Evolutionary conservation across 2,797 vertebrate species (phyloP), one percentile per base, ranked within the genome.

Genomic region (Acanthurus lineatus): DNA sequence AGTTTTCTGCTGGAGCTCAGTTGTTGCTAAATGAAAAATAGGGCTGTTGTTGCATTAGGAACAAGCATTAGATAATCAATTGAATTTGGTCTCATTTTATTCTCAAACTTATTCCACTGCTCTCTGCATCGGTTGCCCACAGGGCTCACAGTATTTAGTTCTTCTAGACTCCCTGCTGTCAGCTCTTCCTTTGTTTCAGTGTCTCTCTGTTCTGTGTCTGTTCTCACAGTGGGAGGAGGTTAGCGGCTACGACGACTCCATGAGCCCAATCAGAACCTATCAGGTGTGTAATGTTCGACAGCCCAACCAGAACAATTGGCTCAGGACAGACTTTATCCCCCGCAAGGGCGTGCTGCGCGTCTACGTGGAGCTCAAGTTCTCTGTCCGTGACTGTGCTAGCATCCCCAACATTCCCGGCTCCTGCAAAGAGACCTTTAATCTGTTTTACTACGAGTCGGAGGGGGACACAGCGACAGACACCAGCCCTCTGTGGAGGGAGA

Each of bases 351-450:
- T 99, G 49, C 96, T 99, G 78, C 96, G 98, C 0, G 96, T 99
- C 87, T 99, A 99, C 0, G 97, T 99, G 93, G 98, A 99, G 90
- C 96, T 99, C 89, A 99, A 99, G 90, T 99, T 99, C 90, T 99
- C 98, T 0, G 98, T 99, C n/a, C 95, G 98, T 0, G 98, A 99
- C 94, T 99, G 98, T 49, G 98, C 97, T 78, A 99, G 98, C 91
- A 99, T 99, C 81, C 98, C 98, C 59, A 99, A 99, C 91, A 98
- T 99, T 89, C 97, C 97, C 0, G 98, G 98, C 77, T 99, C 98
- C 86, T 99, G 98, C 94, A 99, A 99, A 91, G 98, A 99, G 92
- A 99, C 98, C 70, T 99, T 99, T 92, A 99, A 99, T 87, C 96
- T 99, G 79, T 99, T 99, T 88, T 99, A 99, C 91, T 98, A 99